A percentile compares a stretch with the other conserved stretches of the same genome.
These are phyloP conservation scores for Phocides pigmalion DNA, from an alignment of 1,140 invertebrate genomes.

Conservation along the genomic window DNA sequence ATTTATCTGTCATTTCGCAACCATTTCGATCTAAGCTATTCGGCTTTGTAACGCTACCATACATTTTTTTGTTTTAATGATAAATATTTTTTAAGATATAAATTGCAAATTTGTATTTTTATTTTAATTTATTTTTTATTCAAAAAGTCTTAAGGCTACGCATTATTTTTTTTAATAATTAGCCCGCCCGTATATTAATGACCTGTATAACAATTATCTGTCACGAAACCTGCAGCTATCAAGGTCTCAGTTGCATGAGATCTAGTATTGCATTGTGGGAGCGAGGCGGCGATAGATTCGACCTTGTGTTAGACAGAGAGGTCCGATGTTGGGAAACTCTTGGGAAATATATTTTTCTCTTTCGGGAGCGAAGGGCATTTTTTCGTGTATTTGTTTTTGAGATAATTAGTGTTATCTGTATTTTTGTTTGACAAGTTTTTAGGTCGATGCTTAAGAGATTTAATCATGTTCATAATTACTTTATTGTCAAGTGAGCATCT, in stretches of 20 bases:
- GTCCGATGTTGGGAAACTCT: constrained; percentile 74
- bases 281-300: constrained; percentile 58
- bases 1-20: constrained; percentile 44
- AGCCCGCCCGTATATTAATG: constrained; percentile 63
- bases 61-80: not conserved
- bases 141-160: constrained; percentile 34
- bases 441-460: constrained; percentile 48
- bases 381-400: constrained; percentile 70
- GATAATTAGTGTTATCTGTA: constrained; percentile 57
- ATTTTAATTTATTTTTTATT: constrained; percentile 7
- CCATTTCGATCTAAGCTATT: constrained; percentile 6
- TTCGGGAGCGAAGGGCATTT: constrained; percentile 77
- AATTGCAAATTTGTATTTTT: not conserved
- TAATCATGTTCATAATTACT: not conserved
- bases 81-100: not conserved
- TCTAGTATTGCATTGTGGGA: constrained; percentile 77
- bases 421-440: constrained; percentile 59
- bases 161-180: constrained; percentile 30
- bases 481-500: not conserved
- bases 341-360: constrained; percentile 82
- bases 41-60: constrained; percentile 12
- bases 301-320: constrained; percentile 72
- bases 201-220: constrained; percentile 80
- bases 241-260: constrained; percentile 81
- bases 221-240: constrained; percentile 80